Percentiles rank a stretch among this genome's conserved stretches.
These are phyloP conservation scores for Crotalus tigris DNA, from an alignment of 2,113 vertebrate genomes.

Conservation along the genomic window DNA sequence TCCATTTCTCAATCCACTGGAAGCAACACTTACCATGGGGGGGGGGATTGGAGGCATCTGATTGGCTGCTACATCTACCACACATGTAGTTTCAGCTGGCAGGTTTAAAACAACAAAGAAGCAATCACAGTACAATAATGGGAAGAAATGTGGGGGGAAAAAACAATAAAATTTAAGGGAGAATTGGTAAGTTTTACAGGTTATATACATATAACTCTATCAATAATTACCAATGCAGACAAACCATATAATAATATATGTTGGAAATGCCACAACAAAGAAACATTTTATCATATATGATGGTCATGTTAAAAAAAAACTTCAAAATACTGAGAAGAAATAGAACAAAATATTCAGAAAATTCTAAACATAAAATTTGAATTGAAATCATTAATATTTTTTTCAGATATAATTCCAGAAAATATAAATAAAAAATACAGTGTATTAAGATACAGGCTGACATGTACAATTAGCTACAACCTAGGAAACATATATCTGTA, in stretches of 20 bases:
- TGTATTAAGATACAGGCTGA: not conserved
- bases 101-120: not conserved
- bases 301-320: not conserved
- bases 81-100: not conserved
- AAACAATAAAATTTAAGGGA: not conserved
- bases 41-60: not conserved
- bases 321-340: not conserved
- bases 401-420: not conserved
- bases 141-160: not conserved
- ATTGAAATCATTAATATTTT: not conserved
- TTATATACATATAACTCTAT: not conserved
- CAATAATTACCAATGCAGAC: not conserved
- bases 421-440: not conserved
- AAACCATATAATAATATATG: not conserved
- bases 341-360: not conserved
- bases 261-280: not conserved
- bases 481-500: not conserved
- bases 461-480: not conserved
- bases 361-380: not conserved
- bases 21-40: not conserved
- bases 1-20: not conserved
- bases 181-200: not conserved
- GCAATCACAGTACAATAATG: not conserved
- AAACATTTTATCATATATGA: not conserved
- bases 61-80: not conserved